phyloP scores from a whole-genome alignment of 2,888 invertebrate species.

The Heliconius aoede region DNA sequence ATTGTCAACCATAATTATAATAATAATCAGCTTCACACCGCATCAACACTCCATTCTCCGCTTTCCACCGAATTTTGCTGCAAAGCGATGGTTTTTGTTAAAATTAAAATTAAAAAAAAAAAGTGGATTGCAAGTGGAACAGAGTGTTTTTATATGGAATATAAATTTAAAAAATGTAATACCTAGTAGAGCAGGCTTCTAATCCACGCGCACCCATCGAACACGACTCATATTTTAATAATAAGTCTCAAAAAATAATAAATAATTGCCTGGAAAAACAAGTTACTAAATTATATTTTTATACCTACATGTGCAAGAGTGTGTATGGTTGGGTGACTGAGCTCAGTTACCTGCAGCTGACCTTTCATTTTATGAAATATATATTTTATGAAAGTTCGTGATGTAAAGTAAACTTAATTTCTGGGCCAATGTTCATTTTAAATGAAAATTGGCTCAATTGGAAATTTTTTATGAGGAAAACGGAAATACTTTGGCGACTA shows the following conservation, averaged over 20 bases:
- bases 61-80: no score
- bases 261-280: neutral
- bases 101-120: no score
- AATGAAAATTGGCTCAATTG: no score
- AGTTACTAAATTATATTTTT: neutral
- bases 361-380: no score
- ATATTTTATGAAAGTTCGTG: neutral
- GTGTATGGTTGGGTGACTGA: neutral
- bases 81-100: no score
- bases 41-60: no score
- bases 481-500: neutral
- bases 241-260: neutral
- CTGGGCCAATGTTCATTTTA: neutral
- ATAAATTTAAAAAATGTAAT: no score
- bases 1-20: no score
- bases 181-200: neutral
- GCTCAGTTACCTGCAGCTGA: conserved; percentile 1
- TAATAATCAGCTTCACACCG: no score
- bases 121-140: no score
- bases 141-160: no score
- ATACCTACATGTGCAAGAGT: neutral
- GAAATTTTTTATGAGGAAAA: neutral
- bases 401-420: conserved; percentile 2
- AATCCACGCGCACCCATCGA: neutral
- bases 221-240: neutral